phyloP scores from a whole-genome alignment of 2,888 invertebrate genomes.

The Mellilla xanthometata region DNA sequence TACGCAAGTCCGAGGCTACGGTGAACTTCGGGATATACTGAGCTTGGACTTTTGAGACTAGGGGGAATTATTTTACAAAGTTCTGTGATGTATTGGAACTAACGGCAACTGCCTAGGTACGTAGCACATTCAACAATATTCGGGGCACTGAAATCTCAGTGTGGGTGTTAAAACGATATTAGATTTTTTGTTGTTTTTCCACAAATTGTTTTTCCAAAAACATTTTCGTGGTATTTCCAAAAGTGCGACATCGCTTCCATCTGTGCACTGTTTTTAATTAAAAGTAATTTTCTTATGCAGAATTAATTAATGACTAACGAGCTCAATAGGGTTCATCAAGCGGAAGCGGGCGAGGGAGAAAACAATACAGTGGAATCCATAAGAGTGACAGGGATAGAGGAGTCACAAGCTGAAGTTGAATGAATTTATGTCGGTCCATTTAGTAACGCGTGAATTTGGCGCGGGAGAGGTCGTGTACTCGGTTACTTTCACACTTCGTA shows the following conservation, averaged over 20 bases:
- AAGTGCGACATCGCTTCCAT: constrained; percentile 48
- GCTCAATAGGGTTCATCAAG: constrained; percentile 81
- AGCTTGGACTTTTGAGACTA: constrained; percentile 9
- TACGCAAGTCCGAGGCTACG: constrained; percentile 13
- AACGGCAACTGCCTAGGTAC: too few species aligned
- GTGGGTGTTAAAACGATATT: too few species aligned
- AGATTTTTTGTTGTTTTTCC: too few species aligned
- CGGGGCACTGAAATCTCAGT: too few species aligned
- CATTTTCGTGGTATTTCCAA: constrained; percentile 6
- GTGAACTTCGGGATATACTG: constrained; percentile 23
- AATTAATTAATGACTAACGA: constrained; percentile 83
- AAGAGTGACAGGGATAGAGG: constrained; percentile 45
- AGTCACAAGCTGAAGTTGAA: constrained; percentile 72
- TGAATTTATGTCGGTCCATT: constrained; percentile 81
- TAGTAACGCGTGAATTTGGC: constrained; percentile 80
- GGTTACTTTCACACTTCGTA: constrained; percentile 24
- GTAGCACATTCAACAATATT: too few species aligned
- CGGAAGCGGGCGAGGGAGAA: constrained; percentile 67
- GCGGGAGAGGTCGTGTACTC: constrained; percentile 66
- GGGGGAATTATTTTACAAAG: constrained; percentile 5
- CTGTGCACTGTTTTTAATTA: constrained; percentile 78
- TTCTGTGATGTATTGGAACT: constrained; percentile 5
- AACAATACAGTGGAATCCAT: constrained; percentile 26
- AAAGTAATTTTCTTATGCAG: constrained; percentile 82
- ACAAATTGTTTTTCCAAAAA: too few species aligned